phyloP scores from a whole-genome alignment of 2,113 vertebrate genomes.

The Scytalopus superciliaris region DNA sequence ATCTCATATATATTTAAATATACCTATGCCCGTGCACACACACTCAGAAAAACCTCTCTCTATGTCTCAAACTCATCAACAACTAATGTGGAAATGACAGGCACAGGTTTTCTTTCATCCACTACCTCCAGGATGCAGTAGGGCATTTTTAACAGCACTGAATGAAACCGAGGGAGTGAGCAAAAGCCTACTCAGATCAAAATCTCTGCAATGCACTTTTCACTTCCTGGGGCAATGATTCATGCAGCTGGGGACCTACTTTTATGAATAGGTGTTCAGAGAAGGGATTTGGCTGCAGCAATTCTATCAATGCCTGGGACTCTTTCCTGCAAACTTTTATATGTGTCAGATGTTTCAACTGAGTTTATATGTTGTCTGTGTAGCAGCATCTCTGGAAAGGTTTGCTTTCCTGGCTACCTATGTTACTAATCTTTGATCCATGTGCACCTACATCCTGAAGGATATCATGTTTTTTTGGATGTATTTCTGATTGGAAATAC shows the following conservation, averaged over 20 bases:
- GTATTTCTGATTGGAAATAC: neutral
- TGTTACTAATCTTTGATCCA: neutral
- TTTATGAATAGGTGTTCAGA: slow-evolving; percentile 39
- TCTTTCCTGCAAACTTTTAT: neutral
- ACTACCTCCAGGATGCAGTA: neutral
- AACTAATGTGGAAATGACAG: neutral
- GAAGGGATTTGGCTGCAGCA: neutral
- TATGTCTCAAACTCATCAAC: neutral
- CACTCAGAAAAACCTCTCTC: neutral
- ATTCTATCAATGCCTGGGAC: neutral
- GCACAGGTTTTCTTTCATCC: neutral
- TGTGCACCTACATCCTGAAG: neutral
- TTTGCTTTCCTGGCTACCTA: neutral
- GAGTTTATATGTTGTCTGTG: neutral
- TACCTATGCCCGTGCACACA: neutral
- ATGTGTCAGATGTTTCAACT: neutral
- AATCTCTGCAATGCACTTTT: slow-evolving; percentile 2
- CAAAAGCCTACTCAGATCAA: neutral
- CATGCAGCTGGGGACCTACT: neutral
- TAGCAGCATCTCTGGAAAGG: neutral
- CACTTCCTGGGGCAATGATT: slow-evolving; percentile 5
- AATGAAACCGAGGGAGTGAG: neutral
- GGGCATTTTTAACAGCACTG: neutral
- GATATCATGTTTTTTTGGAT: neutral
- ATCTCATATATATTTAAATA: neutral